Base-by-base conservation (phyloP, 1,140 invertebrate species). In the Eurosta solidaginis region DNA sequence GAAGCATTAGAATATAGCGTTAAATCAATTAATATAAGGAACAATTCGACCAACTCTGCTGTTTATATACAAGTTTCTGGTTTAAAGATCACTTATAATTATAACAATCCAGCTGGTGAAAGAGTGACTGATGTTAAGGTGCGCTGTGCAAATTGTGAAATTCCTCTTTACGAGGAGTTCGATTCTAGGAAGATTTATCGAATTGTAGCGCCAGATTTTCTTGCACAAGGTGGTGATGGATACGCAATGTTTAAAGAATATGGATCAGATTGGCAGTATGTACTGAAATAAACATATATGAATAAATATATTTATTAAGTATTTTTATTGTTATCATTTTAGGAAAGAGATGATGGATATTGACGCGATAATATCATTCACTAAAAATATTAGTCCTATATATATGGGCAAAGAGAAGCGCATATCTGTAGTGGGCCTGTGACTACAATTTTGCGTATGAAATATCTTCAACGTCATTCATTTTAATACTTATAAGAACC, bases 151-250 rank as follows among this genome's bases (percentile, higher is more conserved):
- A 84, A 90, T 3, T 95, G 94, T 84, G 86, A 89, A 10, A 88
- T 93, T 29, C 94, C 94, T 9, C 83, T 80, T 2, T 94, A 92
- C 82, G 87, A 90, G 79, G 83, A 89, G 0, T 82, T 93, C 17
- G 84, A 90, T 47, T 22, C 81, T 1, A 82, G 89, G 10, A 82
- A 89, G 77, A 88, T 89, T 47, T 95, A 95, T 85, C 89, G 90
- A 9, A 84, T 95, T 1, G 88, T 92, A 3, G 88, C 92, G 36
- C 88, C 90, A 45, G 89, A 89, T 74, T 95, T 92, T 82, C 84
- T 95, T 12, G 89, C 91, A 2, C 84, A 88, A 1, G 93, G 93
- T 12, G 94, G 94, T 14, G 93, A 94, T 81, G 92, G 92, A 0
- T 91, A 86, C 81, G 83, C 85, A 47, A 89, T 91, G 80, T 78